Evolutionary conservation across 2,888 invertebrate species (phyloP).

Genomic region (Heliconius ethilla): DNA sequence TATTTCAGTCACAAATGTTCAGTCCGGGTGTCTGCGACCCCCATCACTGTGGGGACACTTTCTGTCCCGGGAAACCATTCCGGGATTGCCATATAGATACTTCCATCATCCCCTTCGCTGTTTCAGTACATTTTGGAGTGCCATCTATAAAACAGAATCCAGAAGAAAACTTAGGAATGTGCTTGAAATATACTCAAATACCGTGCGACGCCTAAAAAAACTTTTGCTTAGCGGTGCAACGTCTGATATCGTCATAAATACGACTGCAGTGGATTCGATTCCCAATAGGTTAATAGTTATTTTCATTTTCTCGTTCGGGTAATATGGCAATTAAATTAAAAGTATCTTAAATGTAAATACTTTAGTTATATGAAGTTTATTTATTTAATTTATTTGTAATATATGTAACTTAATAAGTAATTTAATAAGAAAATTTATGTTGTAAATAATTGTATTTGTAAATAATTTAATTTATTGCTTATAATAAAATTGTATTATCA

Average conservation of each 20-base stretch:
- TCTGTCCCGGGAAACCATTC: conserved; percentile 81
- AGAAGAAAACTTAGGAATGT: conserved; percentile 92
- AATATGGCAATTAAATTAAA: neutral
- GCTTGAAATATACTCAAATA: conserved; percentile 87
- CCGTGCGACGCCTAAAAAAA: conserved; percentile 76
- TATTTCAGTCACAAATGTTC: conserved; percentile 80
- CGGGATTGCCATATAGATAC: conserved; percentile 86
- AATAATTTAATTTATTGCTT: conserved; percentile 3
- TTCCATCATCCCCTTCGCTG: conserved; percentile 88
- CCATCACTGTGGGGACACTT: conserved; percentile 88
- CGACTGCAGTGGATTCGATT: no score
- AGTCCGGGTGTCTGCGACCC: conserved; percentile 87
- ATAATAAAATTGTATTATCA: conserved; percentile 8
- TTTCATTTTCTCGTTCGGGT: no score
- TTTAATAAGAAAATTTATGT: neutral
- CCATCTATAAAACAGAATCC: conserved; percentile 85
- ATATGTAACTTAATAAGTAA: neutral
- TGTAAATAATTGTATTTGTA: neutral
- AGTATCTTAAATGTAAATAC: neutral
- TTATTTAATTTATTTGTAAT: conserved; percentile 16
- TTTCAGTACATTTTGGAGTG: conserved; percentile 89
- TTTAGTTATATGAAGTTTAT: conserved; percentile 9
- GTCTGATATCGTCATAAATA: no score
- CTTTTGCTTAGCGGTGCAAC: no score
- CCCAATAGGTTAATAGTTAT: no score